phyloP scores from a whole-genome alignment of 2,888 invertebrate genomes.

The Minunthozetes semirufus region DNA sequence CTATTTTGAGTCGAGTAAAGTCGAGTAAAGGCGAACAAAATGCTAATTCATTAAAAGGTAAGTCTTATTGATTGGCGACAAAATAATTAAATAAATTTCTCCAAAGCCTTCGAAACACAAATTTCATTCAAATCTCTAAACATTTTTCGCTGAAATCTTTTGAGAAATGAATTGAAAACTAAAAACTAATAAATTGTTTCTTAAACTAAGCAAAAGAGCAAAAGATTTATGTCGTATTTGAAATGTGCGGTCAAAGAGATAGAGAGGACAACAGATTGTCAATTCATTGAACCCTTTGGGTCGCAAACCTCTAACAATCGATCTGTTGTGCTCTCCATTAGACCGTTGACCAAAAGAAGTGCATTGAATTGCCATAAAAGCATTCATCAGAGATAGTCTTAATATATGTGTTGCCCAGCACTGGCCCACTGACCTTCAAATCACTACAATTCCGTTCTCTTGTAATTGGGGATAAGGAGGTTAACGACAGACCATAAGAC shows the following conservation, averaged over 20 bases:
- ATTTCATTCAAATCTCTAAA: too few species aligned
- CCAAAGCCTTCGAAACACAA: background rate
- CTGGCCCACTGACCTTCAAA: slow-evolving; percentile 32
- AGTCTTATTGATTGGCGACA: slow-evolving; percentile 14
- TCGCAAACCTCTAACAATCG: slow-evolving; percentile 27
- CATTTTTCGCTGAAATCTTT: too few species aligned
- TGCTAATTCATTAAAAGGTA: slow-evolving; percentile 27
- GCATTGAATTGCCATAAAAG: slow-evolving; percentile 22
- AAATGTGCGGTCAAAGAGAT: slow-evolving; percentile 1
- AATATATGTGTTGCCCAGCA: slow-evolving; percentile 20
- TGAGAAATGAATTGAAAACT: too few species aligned
- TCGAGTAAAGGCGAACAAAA: background rate
- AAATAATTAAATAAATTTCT: slow-evolving; percentile 1
- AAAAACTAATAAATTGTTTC: background rate
- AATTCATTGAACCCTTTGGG: slow-evolving; percentile 30
- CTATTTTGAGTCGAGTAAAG: background rate
- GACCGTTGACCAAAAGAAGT: slow-evolving; percentile 25
- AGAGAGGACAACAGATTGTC: slow-evolving; percentile 22
- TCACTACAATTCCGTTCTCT: background rate
- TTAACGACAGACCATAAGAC: slow-evolving; percentile 19
- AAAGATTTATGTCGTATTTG: slow-evolving; percentile 13
- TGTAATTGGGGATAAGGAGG: slow-evolving; percentile 25
- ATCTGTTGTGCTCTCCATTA: background rate
- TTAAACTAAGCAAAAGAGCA: slow-evolving; percentile 2
- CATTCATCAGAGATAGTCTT: slow-evolving; percentile 25